Evolutionary conservation across 1,140 invertebrate genomes (phyloP).

Genomic region (Vanessa tameamea): DNA sequence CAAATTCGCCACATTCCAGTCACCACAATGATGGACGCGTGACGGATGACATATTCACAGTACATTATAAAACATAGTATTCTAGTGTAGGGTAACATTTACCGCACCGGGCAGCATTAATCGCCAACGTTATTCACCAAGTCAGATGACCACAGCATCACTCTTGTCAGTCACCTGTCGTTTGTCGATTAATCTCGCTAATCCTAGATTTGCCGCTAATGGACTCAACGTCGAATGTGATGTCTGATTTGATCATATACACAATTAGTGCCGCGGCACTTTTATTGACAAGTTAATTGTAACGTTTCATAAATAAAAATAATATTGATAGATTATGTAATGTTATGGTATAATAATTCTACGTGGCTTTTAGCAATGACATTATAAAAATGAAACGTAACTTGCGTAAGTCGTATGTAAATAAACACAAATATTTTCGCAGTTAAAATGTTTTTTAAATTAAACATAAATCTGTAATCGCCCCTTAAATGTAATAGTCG

Average conservation of each 20-base stretch:
- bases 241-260: conserved; percentile 25
- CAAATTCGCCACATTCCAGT: conserved; percentile 30
- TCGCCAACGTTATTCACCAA: conserved; percentile 23
- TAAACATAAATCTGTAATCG: no score
- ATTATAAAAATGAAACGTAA: no score
- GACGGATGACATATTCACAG: conserved; percentile 29
- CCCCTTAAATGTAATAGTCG: no score
- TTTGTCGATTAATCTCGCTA: conserved; percentile 51
- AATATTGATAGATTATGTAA: no score
- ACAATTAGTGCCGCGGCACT: conserved; percentile 15
- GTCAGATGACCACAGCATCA: conserved; percentile 40
- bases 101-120: conserved; percentile 10
- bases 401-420: no score
- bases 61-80: conserved; percentile 12
- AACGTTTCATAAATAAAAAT: no score
- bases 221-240: conserved; percentile 26
- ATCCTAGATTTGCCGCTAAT: conserved; percentile 47
- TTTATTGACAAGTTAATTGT: background rate
- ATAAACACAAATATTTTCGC: no score
- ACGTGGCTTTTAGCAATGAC: no score
- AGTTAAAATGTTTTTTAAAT: no score
- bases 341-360: no score
- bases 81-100: background rate
- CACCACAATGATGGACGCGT: conserved; percentile 13
- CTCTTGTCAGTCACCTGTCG: conserved; percentile 50